These are phyloP conservation scores for Drosophila pallidifrons DNA, from an alignment of 1,140 invertebrate genomes.

Conservation along the genomic window DNA sequence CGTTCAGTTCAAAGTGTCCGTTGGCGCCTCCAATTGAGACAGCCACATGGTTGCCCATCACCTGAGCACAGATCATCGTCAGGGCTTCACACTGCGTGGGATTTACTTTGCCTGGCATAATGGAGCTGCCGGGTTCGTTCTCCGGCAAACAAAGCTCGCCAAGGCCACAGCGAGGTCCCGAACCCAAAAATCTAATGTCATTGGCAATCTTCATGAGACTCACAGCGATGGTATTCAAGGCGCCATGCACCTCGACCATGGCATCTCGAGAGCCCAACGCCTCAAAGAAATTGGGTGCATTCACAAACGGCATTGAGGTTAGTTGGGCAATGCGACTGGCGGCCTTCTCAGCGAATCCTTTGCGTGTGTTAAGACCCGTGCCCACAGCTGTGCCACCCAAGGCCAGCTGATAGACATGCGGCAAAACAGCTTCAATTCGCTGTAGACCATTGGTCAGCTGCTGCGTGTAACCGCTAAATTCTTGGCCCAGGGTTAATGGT, in stretches of 20 bases:
- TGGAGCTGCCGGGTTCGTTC: conserved; percentile 99
- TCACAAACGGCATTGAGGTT: conserved; percentile 93
- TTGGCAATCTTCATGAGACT: conserved; percentile 99
- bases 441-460: conserved; percentile 95
- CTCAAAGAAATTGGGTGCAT: conserved; percentile 99
- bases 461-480: conserved; percentile 97
- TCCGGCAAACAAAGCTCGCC: conserved; percentile 97
- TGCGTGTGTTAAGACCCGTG: conserved; percentile 95
- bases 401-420: conserved; percentile 94
- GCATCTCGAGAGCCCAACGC: conserved; percentile 97
- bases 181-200: conserved; percentile 97
- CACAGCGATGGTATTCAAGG: conserved; percentile 95
- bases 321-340: conserved; percentile 92
- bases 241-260: conserved; percentile 98
- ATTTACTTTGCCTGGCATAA: conserved; percentile 99
- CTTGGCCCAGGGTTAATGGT: conserved; percentile 98
- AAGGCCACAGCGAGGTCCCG: conserved; percentile 97
- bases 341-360: conserved; percentile 95
- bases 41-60: conserved; percentile 99
- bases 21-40: conserved; percentile 96
- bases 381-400: conserved; percentile 99
- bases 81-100: conserved; percentile 99
- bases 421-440: conserved; percentile 93
- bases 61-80: conserved; percentile 99
- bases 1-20: conserved; percentile 99